Conservation (phyloP, 2,797 vertebrate genomes). For the Pygocentrus nattereri region DNA sequence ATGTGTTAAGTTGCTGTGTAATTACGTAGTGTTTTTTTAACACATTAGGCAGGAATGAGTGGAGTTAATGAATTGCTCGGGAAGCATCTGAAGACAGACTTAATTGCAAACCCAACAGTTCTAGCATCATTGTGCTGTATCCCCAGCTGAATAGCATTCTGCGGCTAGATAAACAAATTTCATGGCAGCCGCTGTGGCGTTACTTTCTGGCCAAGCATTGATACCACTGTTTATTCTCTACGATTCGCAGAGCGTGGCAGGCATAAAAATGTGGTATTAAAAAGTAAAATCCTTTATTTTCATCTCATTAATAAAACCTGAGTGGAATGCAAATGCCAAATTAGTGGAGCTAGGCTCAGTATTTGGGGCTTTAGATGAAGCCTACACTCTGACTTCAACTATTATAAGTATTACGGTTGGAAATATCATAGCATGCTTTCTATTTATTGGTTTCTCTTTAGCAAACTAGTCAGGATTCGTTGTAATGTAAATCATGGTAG, state of each 20-base stretch:
- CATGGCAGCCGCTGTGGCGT: slow-evolving; percentile 77
- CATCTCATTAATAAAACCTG: slow-evolving; percentile 81
- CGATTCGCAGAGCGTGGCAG: slow-evolving; percentile 79
- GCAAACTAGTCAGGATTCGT: not conserved
- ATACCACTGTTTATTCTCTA: slow-evolving; percentile 85
- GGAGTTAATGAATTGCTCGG: slow-evolving; percentile 82
- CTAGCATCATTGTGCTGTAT: slow-evolving; percentile 77
- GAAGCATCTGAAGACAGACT: slow-evolving; percentile 84
- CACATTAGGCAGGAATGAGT: slow-evolving; percentile 76
- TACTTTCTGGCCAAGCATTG: slow-evolving; percentile 80
- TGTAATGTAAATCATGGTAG: not conserved
- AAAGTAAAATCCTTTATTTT: slow-evolving; percentile 86
- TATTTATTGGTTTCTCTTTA: not conserved
- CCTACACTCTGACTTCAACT: not conserved
- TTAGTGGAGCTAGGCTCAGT: slow-evolving; percentile 7
- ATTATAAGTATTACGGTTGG: not conserved
- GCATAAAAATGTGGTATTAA: slow-evolving; percentile 84
- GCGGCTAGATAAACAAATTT: slow-evolving; percentile 82
- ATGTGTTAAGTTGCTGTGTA: slow-evolving; percentile 75
- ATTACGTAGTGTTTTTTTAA: slow-evolving; percentile 73
- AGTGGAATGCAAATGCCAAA: slow-evolving; percentile 74
- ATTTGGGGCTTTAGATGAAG: slow-evolving; percentile 3
- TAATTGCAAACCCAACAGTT: slow-evolving; percentile 80
- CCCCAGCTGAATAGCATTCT: slow-evolving; percentile 75
- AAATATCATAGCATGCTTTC: not conserved